Percentiles rank a stretch among this genome's conserved stretches.
Conservation (phyloP, 2,113 vertebrate genomes). For the Bubo scandiacus region DNA sequence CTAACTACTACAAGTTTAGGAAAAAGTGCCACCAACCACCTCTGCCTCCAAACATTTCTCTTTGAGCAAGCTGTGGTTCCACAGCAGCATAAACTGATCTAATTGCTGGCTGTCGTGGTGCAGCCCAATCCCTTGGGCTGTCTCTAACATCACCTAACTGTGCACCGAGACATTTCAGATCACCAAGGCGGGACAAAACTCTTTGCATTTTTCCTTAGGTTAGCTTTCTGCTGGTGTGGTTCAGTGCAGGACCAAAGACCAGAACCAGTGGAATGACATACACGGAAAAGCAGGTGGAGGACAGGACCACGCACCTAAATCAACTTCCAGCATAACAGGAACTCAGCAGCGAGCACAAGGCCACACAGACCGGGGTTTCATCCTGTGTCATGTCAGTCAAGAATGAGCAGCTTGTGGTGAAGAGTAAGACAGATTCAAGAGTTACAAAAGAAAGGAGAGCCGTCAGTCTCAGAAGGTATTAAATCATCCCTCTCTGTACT, state of each 20-base stretch:
- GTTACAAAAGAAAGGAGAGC: neutral
- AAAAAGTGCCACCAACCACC: neutral
- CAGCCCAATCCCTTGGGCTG: neutral
- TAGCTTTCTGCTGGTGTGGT: neutral
- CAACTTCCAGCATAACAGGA: neutral
- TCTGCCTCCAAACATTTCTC: neutral
- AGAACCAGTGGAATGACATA: neutral
- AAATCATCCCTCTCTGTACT: neutral
- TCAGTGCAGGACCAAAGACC: neutral
- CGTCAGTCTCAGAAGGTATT: neutral
- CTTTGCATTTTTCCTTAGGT: neutral
- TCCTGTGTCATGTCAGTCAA: rapidly evolving
- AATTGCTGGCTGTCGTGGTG: neutral
- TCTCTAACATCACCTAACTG: neutral
- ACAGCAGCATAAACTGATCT: neutral
- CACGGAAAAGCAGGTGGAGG: neutral
- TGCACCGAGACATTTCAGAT: neutral
- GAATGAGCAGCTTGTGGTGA: neutral
- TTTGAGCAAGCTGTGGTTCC: neutral
- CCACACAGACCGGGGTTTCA: rapidly evolving
- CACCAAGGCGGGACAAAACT: neutral
- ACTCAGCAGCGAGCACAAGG: neutral
- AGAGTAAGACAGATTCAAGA: neutral
- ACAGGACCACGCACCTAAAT: neutral
- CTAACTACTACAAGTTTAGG: neutral